Base-by-base conservation (phyloP, 2,797 vertebrate genomes). In the Melopsittacus undulatus region DNA sequence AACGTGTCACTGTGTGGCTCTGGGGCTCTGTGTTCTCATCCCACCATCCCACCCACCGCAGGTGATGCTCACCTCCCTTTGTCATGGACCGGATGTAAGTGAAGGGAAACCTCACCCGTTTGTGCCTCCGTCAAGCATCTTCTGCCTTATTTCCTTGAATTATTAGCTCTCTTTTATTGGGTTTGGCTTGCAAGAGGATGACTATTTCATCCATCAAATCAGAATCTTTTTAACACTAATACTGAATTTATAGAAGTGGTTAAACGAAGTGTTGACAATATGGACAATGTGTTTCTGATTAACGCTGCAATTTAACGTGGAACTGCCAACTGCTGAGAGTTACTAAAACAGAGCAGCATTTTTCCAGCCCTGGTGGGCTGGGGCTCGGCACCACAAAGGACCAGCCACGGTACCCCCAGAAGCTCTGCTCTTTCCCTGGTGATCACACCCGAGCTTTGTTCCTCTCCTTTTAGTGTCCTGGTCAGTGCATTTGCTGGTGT, bases 281-380 rank as follows among this genome's bases (percentile, higher is more conserved):
- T 81, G 95, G 97, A 97, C 97, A 97, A 97, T 96, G 96, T 98
- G 98, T 98, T 98, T 98, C 97, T 98, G 97, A 98, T 98, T 98
- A 98, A 96, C 95, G 80, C 97, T 89, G 97, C 82, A 86, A 97
- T 97, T 98, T 96, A 70, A 54, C 91, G 84, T 43, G 92, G 81
- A 95, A 89, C 97, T 95, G 98, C 97, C 97, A 97, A 76, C 73
- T 75, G 92, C 57, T 48, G 77, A 45, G 54, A 96, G 94, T 96
- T 83, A 64, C 97, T 96, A 87, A 96, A 96, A 77, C 80, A 40
- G 94, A 67, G 96, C 97, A 78, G 97, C 24, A 17, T 74, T 87
- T 94, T 97, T 96, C 95, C 97, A 97, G 97, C 95, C 74, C 94
- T 92, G 4, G 82, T 20, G 16, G 91, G 93, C 69, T 79, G 72